These are phyloP conservation scores for Myopa tessellatipennis DNA, from an alignment of 2,888 invertebrate genomes.

Conservation along the genomic window DNA sequence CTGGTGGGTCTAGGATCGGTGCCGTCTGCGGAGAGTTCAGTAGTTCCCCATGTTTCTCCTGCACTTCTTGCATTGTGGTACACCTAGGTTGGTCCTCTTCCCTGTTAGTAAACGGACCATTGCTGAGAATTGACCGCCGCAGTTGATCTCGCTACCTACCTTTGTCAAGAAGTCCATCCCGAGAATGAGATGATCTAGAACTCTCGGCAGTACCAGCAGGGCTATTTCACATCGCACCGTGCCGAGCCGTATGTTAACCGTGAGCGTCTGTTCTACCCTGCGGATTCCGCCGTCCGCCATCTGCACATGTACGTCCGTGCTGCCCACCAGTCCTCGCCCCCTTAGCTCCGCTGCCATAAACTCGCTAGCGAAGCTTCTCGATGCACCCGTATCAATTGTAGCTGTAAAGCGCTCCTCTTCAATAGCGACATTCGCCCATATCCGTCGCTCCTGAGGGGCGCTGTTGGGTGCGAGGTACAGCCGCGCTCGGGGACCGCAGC, in stretches of 20 bases:
- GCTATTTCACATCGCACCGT: neutral
- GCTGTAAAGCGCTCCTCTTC: neutral
- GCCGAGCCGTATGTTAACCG: neutral
- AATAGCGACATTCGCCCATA: neutral
- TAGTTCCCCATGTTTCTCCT: neutral
- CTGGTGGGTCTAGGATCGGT: neutral
- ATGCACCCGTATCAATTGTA: too few relatives aligned
- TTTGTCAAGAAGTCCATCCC: neutral
- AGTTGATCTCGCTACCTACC: neutral
- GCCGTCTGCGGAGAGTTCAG: neutral
- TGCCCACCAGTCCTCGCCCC: neutral
- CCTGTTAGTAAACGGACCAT: neutral
- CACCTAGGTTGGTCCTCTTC: neutral
- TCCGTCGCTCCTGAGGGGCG: neutral
- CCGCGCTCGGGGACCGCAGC: neutral
- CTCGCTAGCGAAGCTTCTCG: too few relatives aligned
- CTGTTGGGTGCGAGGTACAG: neutral
- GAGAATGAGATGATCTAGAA: neutral
- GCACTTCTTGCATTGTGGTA: neutral
- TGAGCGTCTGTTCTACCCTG: neutral
- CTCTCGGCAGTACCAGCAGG: neutral
- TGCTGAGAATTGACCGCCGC: neutral
- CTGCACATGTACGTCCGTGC: neutral
- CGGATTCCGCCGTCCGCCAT: neutral
- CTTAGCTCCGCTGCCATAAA: too few relatives aligned